These are phyloP conservation scores for Artemia sinica DNA, from an alignment of 2,888 invertebrate genomes.

Conservation along the genomic window DNA sequence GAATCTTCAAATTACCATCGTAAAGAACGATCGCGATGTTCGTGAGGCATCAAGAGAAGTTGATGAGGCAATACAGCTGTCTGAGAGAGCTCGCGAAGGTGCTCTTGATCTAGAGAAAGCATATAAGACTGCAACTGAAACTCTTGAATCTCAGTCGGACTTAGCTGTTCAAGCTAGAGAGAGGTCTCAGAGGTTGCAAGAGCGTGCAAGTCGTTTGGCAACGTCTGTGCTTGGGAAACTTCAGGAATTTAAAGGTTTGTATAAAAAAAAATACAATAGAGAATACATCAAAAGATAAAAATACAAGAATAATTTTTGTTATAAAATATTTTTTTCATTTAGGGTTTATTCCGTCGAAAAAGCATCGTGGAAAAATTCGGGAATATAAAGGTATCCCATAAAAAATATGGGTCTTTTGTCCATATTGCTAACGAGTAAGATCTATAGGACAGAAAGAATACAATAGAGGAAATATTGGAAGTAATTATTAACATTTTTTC, in stretches of 20 bases:
- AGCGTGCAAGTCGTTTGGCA: slow-evolving; percentile 63
- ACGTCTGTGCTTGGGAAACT: slow-evolving; percentile 56
- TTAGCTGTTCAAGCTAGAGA: slow-evolving; percentile 59
- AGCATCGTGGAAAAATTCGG: too few relatives aligned
- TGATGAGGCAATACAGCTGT: slow-evolving; percentile 49
- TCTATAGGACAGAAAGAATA: too few relatives aligned
- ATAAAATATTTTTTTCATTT: too few relatives aligned
- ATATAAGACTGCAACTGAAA: slow-evolving; percentile 52
- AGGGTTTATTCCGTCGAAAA: too few relatives aligned
- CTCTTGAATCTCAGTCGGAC: slow-evolving; percentile 51
- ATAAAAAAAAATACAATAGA: not conserved
- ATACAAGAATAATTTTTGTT: too few relatives aligned
- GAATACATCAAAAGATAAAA: not conserved
- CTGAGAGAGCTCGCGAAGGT: slow-evolving; percentile 49
- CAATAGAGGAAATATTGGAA: too few relatives aligned
- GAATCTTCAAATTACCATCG: slow-evolving; percentile 56
- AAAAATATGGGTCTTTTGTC: too few relatives aligned
- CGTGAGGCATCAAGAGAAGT: slow-evolving; percentile 61
- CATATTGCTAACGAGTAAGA: too few relatives aligned
- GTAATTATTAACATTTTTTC: too few relatives aligned
- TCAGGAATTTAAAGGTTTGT: slow-evolving; percentile 45
- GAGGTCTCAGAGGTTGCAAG: slow-evolving; percentile 55
- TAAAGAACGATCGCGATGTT: slow-evolving; percentile 63
- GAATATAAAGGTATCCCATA: too few relatives aligned
- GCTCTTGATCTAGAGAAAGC: slow-evolving; percentile 45